Conservation (phyloP, 1,140 invertebrate species). For the Bombus pyrosoma region DNA sequence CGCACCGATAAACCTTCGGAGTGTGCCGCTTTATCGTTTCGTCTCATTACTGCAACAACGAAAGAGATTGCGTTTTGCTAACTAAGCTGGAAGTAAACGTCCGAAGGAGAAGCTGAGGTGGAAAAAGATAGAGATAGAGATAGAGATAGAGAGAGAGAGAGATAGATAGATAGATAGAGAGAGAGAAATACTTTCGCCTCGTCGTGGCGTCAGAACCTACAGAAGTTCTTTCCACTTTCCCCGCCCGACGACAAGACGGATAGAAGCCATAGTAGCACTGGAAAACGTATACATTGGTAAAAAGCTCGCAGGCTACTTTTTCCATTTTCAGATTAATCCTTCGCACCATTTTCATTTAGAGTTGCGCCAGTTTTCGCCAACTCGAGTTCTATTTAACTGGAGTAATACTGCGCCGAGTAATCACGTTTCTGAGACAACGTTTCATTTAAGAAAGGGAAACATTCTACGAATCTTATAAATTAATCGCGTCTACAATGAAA, state of each 20-base stretch:
- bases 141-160: not conserved
- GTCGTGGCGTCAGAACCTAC: constrained; percentile 6
- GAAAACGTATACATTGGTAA: constrained; percentile 59
- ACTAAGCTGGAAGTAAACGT: constrained; percentile 54
- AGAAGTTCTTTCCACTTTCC: constrained; percentile 49
- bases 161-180: not conserved
- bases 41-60: constrained; percentile 74
- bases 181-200: constrained; percentile 37
- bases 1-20: constrained; percentile 72
- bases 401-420: constrained; percentile 32
- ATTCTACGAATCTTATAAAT: constrained; percentile 15
- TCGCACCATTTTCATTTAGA: constrained; percentile 22
- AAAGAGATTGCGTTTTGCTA: constrained; percentile 70
- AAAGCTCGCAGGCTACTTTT: constrained; percentile 57
- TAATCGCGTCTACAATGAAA: constrained; percentile 7
- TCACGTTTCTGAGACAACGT: constrained; percentile 9
- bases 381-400: not conserved
- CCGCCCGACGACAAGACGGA: constrained; percentile 59
- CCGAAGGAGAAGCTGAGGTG: not conserved
- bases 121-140: not conserved
- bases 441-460: constrained; percentile 1
- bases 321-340: constrained; percentile 52
- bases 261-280: constrained; percentile 41
- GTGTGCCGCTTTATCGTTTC: constrained; percentile 73
- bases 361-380: not conserved